Percentiles rank a stretch among this genome's conserved stretches.
Conservation (phyloP, 2,888 invertebrate species). For the Thalpophila matura region DNA sequence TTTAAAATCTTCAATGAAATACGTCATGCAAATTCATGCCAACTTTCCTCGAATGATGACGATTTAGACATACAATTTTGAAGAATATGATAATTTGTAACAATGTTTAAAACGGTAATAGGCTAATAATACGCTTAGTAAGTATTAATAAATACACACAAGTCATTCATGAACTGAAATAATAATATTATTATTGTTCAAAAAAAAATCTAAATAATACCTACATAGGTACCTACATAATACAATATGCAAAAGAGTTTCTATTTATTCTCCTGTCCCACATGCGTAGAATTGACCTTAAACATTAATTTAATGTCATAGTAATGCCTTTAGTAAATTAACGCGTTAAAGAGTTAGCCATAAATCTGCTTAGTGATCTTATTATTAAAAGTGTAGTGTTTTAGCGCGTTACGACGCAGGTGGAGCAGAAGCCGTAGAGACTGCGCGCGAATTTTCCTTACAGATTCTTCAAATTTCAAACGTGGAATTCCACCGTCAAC, state of each 20-base stretch:
- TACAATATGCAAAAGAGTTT: no score
- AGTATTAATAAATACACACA: not conserved
- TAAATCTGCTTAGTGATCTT: no score
- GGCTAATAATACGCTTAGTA: not conserved
- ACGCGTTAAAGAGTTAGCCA: no score
- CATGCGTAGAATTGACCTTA: no score
- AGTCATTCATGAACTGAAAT: constrained; percentile 20
- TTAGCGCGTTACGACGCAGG: no score
- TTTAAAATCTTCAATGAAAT: constrained; percentile 55
- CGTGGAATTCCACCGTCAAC: constrained; percentile 33
- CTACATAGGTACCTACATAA: no score
- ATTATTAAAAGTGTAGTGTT: no score
- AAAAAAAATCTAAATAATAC: no score
- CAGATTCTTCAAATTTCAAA: constrained; percentile 22
- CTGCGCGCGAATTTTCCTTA: not conserved
- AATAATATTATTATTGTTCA: not conserved
- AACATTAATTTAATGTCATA: no score
- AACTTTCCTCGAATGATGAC: constrained; percentile 40
- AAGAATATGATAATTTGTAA: constrained; percentile 6
- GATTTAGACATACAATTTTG: constrained; percentile 12
- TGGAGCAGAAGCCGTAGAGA: no score
- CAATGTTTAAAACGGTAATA: not conserved
- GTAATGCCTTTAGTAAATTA: no score
- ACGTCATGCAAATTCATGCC: constrained; percentile 55
- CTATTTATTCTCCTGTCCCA: no score